Percentiles rank a stretch among this genome's conserved stretches.
These are phyloP conservation scores for Sphyrna mokarran DNA, from an alignment of 2,113 vertebrate genomes.

Conservation along the genomic window DNA sequence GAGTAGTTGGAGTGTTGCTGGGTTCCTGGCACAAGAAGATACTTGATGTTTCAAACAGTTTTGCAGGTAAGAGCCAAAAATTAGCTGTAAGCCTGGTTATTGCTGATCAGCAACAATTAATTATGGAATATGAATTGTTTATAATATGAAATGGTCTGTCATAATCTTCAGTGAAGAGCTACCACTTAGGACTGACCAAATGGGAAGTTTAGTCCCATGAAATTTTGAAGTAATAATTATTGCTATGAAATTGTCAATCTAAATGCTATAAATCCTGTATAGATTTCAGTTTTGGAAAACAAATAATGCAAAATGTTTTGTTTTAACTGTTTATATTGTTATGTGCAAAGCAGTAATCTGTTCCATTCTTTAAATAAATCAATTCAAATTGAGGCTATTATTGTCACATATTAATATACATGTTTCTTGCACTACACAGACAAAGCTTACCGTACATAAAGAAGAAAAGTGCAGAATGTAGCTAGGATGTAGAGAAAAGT, in stretches of 20 bases:
- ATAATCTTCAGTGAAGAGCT: background rate
- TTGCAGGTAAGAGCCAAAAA: conserved; percentile 71
- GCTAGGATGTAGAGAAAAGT: too few species aligned
- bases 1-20: conserved; percentile 89
- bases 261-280: background rate
- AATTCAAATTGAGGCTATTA: too few species aligned
- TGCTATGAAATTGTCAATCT: background rate
- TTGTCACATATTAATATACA: too few species aligned
- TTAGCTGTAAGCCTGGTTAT: background rate
- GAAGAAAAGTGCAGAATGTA: too few species aligned
- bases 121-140: background rate
- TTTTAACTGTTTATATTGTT: background rate
- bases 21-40: conserved; percentile 97
- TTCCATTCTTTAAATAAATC: background rate
- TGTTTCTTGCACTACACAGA: too few species aligned
- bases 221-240: background rate
- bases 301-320: background rate
- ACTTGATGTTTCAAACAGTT: conserved; percentile 95
- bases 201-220: too few species aligned
- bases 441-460: too few species aligned
- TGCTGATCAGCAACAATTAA: background rate
- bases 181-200: background rate
- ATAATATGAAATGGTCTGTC: background rate
- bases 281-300: background rate
- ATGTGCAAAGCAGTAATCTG: background rate